Base-by-base conservation (phyloP, 2,113 vertebrate genomes). In the Anoura caudifer region DNA sequence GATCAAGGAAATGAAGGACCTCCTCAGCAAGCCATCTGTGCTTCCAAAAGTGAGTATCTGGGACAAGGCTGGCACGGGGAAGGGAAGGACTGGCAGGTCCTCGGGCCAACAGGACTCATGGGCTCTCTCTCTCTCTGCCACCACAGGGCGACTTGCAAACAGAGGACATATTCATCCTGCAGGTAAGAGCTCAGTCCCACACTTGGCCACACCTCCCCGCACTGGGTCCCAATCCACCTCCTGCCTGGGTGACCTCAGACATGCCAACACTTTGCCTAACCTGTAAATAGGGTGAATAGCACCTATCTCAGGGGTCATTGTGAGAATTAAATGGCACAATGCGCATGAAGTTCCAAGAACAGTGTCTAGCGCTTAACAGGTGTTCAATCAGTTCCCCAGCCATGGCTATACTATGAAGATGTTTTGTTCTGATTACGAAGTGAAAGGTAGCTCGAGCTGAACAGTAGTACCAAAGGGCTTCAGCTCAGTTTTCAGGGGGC, bases 1-100 rank as follows among this genome's bases (percentile, higher is more conserved):
- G 4, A 36, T 76, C 31, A 0, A 0, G 0, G 96, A 98, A 69
- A 87, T 97, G 2, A 0, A 0, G 1, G 0, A 0, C 0, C 2
- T 16, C 0, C 38, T 95, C 19, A 0, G 38, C 0, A 1, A 1
- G 1, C 1, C 8, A 16, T 0, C n/a, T 36, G 11, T 3, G 14
- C 9, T 16, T 75, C 17, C 70, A 63, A 1, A 8, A 36, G 96
- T 96, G 89, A 97, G 97, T 93, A 90, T 16, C 72, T 28, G 52
- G 59, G 76, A 22, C 6, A 59, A 61, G 50, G 41, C 1, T 88
- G 52, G 84, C 36, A 20, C 1, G n/a, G 69, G 75, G 47, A 19
- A 38, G 81, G n/a, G 72, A 69, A 69, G 72, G n/a, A 52, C 26
- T 10, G 7, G 16, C 19, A 26, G 47, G 17, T 31, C n/a, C 38